Evolutionary conservation across 1,140 invertebrate species (phyloP).

Genomic region (Tetramorium simillimum): DNA sequence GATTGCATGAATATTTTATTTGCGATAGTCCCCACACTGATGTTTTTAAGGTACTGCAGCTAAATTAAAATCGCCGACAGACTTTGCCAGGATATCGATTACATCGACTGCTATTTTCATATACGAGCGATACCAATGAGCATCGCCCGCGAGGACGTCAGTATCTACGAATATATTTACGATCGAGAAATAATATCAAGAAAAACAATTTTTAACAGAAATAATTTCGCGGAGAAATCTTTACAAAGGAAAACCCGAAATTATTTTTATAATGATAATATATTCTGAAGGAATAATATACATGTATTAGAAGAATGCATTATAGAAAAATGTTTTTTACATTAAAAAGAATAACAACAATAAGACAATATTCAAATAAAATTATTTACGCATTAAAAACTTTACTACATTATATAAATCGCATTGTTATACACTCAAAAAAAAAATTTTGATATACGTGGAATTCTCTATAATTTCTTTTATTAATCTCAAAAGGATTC

Average conservation of each 20-base stretch:
- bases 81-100: constrained; percentile 19
- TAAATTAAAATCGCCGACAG: constrained; percentile 26
- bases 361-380: neutral
- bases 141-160: neutral
- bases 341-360: neutral
- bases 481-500: no score
- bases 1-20: neutral
- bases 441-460: no score
- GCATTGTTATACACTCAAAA: neutral
- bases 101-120: constrained; percentile 5
- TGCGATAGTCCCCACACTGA: neutral
- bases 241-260: neutral
- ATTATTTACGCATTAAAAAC: neutral
- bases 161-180: neutral
- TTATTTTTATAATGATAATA: constrained; percentile 8
- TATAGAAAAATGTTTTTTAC: neutral
- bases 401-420: neutral
- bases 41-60: neutral
- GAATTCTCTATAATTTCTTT: no score
- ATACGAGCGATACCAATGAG: neutral
- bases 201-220: constrained; percentile 14
- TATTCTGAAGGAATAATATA: neutral
- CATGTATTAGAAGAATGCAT: neutral
- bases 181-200: constrained; percentile 6
- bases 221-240: neutral